Evolutionary conservation across 1,140 invertebrate genomes (phyloP).

Genomic region (Drosophila cardini): DNA sequence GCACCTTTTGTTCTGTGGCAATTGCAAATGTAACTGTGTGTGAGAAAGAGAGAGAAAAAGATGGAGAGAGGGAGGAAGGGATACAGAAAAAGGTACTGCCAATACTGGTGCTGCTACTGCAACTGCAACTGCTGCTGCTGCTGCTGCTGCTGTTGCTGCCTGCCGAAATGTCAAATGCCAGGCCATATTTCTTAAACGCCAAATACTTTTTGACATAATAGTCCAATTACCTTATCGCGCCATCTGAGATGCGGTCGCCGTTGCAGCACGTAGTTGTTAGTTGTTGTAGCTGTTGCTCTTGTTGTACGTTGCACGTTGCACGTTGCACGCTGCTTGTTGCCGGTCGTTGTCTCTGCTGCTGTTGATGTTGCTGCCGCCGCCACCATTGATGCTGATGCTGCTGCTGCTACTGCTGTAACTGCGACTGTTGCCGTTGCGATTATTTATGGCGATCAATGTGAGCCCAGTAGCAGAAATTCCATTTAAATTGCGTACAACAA

Average conservation of each 20-base stretch:
- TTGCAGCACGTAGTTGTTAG: conserved; percentile 35
- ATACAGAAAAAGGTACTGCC: background rate
- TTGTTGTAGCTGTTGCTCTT: conserved; percentile 49
- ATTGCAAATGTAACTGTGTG: conserved; percentile 65
- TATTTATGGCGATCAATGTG: conserved; percentile 80
- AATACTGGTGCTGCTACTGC: conserved; percentile 35
- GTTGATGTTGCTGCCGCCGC: conserved; percentile 40
- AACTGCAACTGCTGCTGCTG: background rate
- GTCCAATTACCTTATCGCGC: conserved; percentile 85
- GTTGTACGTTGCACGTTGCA: conserved; percentile 38
- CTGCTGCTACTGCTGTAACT: conserved; percentile 10
- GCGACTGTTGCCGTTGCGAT: conserved; percentile 60
- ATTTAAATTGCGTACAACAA: conserved; percentile 80
- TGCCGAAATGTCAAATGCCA: conserved; percentile 84
- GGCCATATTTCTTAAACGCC: conserved; percentile 84
- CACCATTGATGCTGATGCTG: conserved; percentile 66
- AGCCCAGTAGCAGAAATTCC: conserved; percentile 79
- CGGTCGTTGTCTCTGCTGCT: conserved; percentile 45
- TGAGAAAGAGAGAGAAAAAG: conserved; percentile 1
- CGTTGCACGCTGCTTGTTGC: conserved; percentile 38
- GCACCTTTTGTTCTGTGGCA: conserved; percentile 82
- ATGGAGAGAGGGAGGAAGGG: background rate
- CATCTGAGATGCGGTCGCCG: conserved; percentile 82
- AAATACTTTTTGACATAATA: conserved; percentile 85
- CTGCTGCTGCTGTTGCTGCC: conserved; percentile 50